Conservation (phyloP, 2,797 vertebrate species). For the Sebastes paucispinis region DNA sequence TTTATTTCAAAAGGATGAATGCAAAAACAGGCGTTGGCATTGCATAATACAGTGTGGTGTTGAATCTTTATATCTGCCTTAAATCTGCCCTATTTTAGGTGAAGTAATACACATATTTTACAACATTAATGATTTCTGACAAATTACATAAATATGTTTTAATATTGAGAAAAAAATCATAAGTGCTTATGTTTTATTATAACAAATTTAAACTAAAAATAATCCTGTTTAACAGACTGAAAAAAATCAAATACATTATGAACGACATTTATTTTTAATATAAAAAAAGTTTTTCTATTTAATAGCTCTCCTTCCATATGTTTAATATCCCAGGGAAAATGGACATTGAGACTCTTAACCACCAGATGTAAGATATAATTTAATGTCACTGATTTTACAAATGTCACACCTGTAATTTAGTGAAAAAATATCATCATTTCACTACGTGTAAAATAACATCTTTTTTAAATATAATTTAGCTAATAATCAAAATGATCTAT, state of each 20-base stretch:
- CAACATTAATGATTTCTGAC: constrained; percentile 13
- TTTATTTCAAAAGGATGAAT: constrained; percentile 66
- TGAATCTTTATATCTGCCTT: constrained; percentile 31
- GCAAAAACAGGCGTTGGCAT: constrained; percentile 31
- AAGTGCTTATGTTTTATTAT: background rate
- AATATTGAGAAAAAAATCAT: background rate
- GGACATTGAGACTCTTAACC: background rate
- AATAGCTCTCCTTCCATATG: background rate
- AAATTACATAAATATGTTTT: constrained; percentile 9
- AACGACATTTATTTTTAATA: background rate
- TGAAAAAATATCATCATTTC: background rate
- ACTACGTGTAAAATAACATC: background rate
- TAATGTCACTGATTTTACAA: background rate
- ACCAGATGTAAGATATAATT: background rate
- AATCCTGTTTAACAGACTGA: background rate
- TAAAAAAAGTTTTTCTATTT: background rate
- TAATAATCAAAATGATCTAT: constrained; percentile 1
- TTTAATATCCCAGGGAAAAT: background rate
- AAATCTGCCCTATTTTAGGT: background rate
- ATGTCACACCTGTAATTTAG: background rate
- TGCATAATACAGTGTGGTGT: constrained; percentile 37
- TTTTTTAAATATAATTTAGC: background rate
- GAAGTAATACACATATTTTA: constrained; percentile 17
- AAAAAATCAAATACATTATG: background rate
- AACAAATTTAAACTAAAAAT: background rate